Evolutionary conservation across 2,888 invertebrate genomes (phyloP).

Genomic region (Drosophila rubida): DNA sequence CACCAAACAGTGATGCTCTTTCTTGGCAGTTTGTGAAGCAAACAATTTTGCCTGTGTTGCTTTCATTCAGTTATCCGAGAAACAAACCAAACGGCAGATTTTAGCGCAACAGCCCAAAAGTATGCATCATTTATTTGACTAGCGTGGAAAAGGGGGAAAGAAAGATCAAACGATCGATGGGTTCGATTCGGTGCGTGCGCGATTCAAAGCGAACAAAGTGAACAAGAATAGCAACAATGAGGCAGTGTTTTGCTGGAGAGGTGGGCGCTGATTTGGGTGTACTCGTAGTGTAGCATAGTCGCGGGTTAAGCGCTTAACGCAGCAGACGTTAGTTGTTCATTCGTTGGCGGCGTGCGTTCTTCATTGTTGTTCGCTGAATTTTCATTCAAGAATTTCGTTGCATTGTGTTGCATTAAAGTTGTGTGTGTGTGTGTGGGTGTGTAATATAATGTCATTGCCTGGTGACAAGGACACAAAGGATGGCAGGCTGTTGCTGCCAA

Average conservation of each 20-base stretch:
- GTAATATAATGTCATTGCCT: conserved; percentile 46
- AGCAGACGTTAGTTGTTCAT: conserved; percentile 47
- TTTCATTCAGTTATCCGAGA: conserved; percentile 10
- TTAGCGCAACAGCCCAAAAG: conserved; percentile 27
- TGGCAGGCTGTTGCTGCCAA: conserved; percentile 46
- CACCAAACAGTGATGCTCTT: neutral
- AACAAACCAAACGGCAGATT: conserved; percentile 17
- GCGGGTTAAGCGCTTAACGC: conserved; percentile 49
- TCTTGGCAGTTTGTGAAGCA: too few species aligned
- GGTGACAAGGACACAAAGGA: conserved; percentile 55
- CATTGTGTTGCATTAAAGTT: conserved; percentile 1
- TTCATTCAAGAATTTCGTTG: conserved; percentile 1
- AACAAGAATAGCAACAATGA: conserved; percentile 47
- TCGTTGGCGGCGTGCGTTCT: conserved; percentile 10
- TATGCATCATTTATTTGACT: conserved; percentile 25
- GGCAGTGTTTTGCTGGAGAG: conserved; percentile 17
- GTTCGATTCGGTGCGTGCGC: conserved; percentile 26
- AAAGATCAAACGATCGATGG: conserved; percentile 49
- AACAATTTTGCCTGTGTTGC: neutral
- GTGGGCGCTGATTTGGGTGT: conserved; percentile 30
- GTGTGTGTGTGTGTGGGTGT: conserved; percentile 11
- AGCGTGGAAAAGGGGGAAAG: neutral
- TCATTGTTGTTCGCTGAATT: neutral
- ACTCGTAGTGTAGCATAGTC: conserved; percentile 47
- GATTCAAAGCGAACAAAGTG: conserved; percentile 27